Conservation (phyloP, 2,797 vertebrate species). For the Hipposideros larvatus region DNA sequence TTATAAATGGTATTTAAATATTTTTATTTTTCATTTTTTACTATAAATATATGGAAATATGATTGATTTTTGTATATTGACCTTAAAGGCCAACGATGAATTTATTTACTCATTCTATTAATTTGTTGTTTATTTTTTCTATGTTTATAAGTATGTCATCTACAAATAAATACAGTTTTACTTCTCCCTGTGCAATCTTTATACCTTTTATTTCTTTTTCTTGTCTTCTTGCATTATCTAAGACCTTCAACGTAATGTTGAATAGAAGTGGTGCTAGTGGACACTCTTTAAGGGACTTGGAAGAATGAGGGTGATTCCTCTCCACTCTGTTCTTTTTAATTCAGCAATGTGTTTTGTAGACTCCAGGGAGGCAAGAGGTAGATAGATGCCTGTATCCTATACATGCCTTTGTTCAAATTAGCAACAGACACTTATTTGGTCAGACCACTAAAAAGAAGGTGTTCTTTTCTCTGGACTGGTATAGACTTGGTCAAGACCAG, state of each 20-base stretch:
- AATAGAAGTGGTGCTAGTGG: background rate
- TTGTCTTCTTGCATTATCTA: background rate
- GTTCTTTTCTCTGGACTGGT: background rate
- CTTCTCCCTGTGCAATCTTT: background rate
- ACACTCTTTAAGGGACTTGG: background rate
- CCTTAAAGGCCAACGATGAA: background rate
- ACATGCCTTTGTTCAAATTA: background rate
- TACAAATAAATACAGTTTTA: background rate
- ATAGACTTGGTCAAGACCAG: background rate
- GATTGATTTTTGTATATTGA: background rate
- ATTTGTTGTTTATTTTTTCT: background rate
- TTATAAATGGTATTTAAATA: background rate
- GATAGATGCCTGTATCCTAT: background rate
- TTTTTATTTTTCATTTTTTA: slow-evolving; percentile 41
- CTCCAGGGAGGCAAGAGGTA: background rate
- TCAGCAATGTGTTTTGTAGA: background rate
- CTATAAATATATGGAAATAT: background rate
- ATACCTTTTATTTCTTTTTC: background rate
- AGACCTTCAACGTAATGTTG: background rate
- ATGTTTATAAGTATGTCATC: background rate
- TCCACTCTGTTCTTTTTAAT: background rate
- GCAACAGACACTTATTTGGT: background rate
- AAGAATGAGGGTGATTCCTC: background rate
- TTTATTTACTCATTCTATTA: background rate
- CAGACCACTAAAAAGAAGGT: background rate